Percentiles rank a stretch among this genome's conserved stretches.
These are phyloP conservation scores for Capitulum mitella DNA, from an alignment of 2,888 invertebrate genomes.

Conservation along the genomic window DNA sequence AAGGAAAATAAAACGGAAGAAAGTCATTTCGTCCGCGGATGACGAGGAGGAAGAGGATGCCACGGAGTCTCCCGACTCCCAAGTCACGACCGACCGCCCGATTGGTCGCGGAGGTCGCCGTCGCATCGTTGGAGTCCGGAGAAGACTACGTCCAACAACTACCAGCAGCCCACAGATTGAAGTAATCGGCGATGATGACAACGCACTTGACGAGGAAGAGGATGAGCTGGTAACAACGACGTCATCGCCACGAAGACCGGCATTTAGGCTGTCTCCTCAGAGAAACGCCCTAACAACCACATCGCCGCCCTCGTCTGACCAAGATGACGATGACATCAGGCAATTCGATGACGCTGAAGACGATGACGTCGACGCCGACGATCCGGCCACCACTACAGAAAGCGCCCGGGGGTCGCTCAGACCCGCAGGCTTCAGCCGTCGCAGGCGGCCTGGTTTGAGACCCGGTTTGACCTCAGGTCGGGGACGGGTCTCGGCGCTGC, in stretches of 20 bases:
- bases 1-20: background rate
- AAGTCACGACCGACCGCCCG: background rate
- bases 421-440: background rate
- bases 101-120: background rate
- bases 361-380: background rate
- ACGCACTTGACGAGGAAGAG: background rate
- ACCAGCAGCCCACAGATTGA: background rate
- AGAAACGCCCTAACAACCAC: background rate
- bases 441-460: background rate
- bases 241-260: background rate
- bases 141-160: background rate
- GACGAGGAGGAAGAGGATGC: background rate
- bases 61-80: background rate
- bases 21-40: background rate
- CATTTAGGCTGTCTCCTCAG: no score
- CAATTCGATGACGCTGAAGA: background rate
- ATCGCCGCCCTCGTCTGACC: background rate
- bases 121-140: background rate
- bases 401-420: background rate
- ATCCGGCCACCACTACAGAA: background rate
- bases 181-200: no score
- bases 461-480: no score
- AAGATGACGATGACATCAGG: no score
- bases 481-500: background rate
- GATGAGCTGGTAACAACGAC: background rate